Base-by-base conservation (phyloP, 2,888 invertebrate genomes). In the Rhagium mordax region DNA sequence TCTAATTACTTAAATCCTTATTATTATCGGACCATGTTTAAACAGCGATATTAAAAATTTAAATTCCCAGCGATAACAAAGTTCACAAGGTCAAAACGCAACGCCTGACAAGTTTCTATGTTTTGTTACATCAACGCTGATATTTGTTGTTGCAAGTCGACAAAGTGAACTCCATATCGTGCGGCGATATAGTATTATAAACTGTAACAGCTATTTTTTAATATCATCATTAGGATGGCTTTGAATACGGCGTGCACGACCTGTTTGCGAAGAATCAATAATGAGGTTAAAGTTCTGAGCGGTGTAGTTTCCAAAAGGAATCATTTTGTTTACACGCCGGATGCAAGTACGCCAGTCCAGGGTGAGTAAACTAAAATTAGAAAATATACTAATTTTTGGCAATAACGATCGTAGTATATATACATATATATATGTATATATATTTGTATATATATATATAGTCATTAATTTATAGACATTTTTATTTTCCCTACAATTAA, bases 311-410 rank as follows among this genome's bases (percentile, higher is more conserved):
- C 75, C 47, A 84, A 81, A 74, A 81, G 85, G 71, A 81, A 77
- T 10, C 92, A 93, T 86, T 93, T 93, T 84, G 91, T 88, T 70
- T 93, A 92, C 82, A 89, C 88, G 74, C 91, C 93, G 0, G 93
- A 93, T 77, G 87, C 87, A 81, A 87, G 88, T 70, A 84, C 87
- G 74, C 89, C 89, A 5, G 86, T 89, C 51, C 87, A 89, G 86
- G 90, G 90, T 88, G 88, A 88, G 76, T 70, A 61, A 67, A 68
- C 10, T 16, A n/a, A 33, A 33, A 33, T 24, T 4, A 24, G 6
- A n/a, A n/a, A n/a, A n/a, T n/a, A n/a, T n/a, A n/a, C n/a, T n/a
- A n/a, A n/a, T n/a, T n/a, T n/a, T n/a, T n/a, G n/a, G n/a, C n/a
- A n/a, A n/a, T n/a, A n/a, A n/a, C n/a, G n/a, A n/a, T n/a, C n/a